Evolutionary conservation across 2,888 invertebrate genomes (phyloP).

Genomic region (Nemurella pictetii): DNA sequence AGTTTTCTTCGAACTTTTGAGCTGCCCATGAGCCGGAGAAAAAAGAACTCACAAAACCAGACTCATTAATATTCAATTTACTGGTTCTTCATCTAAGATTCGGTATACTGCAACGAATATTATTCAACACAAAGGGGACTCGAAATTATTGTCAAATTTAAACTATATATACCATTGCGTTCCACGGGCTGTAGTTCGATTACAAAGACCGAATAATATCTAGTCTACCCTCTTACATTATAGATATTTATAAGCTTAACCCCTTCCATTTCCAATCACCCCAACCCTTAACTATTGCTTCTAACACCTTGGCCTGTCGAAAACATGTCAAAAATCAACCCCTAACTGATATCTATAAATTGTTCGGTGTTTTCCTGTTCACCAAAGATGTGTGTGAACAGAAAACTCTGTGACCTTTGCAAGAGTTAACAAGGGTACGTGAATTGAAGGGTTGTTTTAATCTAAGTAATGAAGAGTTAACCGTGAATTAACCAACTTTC

Average conservation of each 20-base stretch:
- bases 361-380: neutral
- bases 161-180: neutral
- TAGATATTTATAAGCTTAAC: slow-evolving; percentile 31
- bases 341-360: slow-evolving; percentile 13
- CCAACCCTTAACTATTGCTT: slow-evolving; percentile 1
- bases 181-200: too few species aligned
- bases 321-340: slow-evolving; percentile 29
- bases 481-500: too few species aligned
- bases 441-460: slow-evolving; percentile 3
- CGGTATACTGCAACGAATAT: neutral
- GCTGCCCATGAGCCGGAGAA: neutral
- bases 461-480: neutral
- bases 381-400: slow-evolving; percentile 8
- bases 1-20: neutral
- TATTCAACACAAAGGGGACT: neutral
- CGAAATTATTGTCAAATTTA: neutral
- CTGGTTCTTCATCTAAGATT: neutral
- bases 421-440: slow-evolving; percentile 17
- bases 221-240: neutral
- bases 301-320: slow-evolving; percentile 22
- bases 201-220: slow-evolving; percentile 8
- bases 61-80: neutral
- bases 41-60: neutral
- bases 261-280: slow-evolving; percentile 22
- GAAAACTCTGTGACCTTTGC: neutral